These are phyloP conservation scores for Pangasius sanitwongsei DNA, from an alignment of 2,797 vertebrate species.

Conservation along the genomic window DNA sequence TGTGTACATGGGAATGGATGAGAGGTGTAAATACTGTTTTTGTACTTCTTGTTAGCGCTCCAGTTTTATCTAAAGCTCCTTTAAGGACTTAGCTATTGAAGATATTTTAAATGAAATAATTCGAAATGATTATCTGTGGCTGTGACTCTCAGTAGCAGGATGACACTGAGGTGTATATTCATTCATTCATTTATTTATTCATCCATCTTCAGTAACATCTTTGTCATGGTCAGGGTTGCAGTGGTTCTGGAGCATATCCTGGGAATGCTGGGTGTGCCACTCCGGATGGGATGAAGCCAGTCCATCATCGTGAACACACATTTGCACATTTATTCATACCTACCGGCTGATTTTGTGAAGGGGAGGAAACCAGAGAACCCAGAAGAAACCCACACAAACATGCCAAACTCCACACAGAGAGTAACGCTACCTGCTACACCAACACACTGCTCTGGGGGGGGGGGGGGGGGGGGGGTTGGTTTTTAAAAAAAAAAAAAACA, in stretches of 20 bases:
- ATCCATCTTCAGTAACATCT: neutral
- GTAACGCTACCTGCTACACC: neutral
- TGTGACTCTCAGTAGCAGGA: neutral
- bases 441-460: neutral
- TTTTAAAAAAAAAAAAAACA: too few relatives aligned
- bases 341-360: neutral
- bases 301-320: neutral
- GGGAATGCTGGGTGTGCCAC: neutral
- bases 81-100: neutral
- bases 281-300: neutral
- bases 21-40: neutral
- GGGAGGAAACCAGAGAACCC: neutral
- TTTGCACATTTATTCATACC: neutral
- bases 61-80: neutral
- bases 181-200: neutral
- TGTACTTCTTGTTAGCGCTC: neutral
- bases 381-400: neutral
- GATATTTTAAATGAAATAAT: neutral
- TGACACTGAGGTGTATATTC: neutral
- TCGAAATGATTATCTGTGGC: neutral
- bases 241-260: neutral
- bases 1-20: neutral
- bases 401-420: neutral
- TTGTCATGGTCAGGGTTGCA: neutral
- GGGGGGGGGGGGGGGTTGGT: too few relatives aligned